Evolutionary conservation across 1,140 invertebrate species (phyloP).

Genomic region (Drosophila arizonae): DNA sequence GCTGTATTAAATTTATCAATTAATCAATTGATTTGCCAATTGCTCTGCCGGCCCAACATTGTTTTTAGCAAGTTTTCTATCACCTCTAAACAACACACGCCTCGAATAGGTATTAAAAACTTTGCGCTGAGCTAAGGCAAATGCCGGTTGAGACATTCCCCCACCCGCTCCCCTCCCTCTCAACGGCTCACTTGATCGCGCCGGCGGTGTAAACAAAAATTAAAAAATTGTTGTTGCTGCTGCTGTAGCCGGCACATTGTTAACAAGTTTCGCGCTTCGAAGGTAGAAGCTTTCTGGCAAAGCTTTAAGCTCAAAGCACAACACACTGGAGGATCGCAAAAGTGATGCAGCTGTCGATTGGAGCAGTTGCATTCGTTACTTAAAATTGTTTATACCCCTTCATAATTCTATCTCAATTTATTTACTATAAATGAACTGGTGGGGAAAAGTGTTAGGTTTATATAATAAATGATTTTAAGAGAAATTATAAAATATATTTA

Average conservation of each 20-base stretch:
- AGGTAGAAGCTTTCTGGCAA: constrained; percentile 14
- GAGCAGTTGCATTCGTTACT: too few species aligned
- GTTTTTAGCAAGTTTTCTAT: constrained; percentile 18
- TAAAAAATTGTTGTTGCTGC: constrained; percentile 9
- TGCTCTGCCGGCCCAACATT: background rate
- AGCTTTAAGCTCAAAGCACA: constrained; percentile 33
- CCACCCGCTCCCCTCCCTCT: background rate
- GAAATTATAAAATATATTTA: too few species aligned
- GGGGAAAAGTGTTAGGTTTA: too few species aligned
- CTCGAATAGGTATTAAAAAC: background rate
- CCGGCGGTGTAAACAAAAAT: constrained; percentile 60
- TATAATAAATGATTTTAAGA: too few species aligned
- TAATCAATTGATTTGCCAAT: constrained; percentile 41
- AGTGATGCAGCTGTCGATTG: constrained; percentile 3
- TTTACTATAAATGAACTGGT: too few species aligned
- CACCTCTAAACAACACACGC: constrained; percentile 24
- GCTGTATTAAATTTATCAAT: constrained; percentile 70
- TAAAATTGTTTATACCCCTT: too few species aligned
- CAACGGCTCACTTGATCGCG: constrained; percentile 44
- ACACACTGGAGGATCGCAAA: constrained; percentile 27
- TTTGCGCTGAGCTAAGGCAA: background rate
- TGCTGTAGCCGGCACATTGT: constrained; percentile 10
- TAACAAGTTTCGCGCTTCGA: constrained; percentile 37
- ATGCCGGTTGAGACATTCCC: background rate
- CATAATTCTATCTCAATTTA: too few species aligned